Percentiles rank a stretch among this genome's conserved stretches.
phyloP scores from a whole-genome alignment of 2,113 vertebrate genomes.

The Engystomops pustulosus region DNA sequence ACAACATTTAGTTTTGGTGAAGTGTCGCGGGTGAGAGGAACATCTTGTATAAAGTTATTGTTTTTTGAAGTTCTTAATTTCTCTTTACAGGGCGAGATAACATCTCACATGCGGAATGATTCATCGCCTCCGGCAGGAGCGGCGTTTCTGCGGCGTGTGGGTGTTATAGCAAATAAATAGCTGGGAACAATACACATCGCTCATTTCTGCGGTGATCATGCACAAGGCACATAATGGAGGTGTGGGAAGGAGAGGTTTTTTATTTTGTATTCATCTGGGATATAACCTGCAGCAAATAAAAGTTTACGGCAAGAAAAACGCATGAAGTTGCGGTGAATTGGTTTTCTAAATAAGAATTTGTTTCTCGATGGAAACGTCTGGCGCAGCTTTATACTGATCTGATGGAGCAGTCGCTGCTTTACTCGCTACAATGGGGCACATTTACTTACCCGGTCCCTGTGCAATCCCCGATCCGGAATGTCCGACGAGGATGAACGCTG shows the following conservation, averaged over 20 bases:
- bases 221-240: conserved; percentile 51
- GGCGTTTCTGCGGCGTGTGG: conserved; percentile 52
- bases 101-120: conserved; percentile 49
- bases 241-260: conserved; percentile 52
- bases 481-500: too few species aligned
- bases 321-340: not conserved
- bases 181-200: conserved; percentile 58
- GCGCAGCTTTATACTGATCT: not conserved
- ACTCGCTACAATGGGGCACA: too few species aligned
- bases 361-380: not conserved
- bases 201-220: conserved; percentile 54
- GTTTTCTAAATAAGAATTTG: conserved; percentile 7
- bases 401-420: not conserved
- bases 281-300: conserved; percentile 44
- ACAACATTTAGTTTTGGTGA: not conserved
- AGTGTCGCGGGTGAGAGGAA: not conserved
- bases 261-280: conserved; percentile 51
- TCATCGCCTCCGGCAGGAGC: conserved; percentile 52
- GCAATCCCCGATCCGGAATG: too few species aligned
- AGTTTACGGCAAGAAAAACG: conserved; percentile 16
- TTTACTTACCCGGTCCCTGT: too few species aligned
- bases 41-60: conserved; percentile 48
- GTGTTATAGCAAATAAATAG: conserved; percentile 59
- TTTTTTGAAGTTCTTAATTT: conserved; percentile 55
- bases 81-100: conserved; percentile 35